phyloP scores from a whole-genome alignment of 92 coral and sea anemone species.

The Chrysogorgia sp. region DNA sequence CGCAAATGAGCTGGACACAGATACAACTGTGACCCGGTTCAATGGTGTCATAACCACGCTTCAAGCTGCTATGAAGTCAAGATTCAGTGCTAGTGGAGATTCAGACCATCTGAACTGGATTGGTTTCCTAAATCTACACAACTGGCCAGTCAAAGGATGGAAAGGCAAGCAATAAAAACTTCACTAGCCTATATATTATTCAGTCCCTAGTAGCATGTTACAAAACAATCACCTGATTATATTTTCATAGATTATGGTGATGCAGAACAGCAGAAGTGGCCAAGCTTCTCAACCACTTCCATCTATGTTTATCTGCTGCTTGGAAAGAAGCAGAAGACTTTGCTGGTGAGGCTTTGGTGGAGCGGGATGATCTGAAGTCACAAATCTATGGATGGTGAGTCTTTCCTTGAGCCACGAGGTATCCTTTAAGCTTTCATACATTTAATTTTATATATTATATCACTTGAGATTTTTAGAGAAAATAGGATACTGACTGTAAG shows the following conservation, averaged over 20 bases:
- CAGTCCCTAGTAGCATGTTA: neutral
- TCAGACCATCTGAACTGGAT: neutral
- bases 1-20: constrained; percentile 21
- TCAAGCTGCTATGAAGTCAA: constrained; percentile 31
- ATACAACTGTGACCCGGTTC: constrained; percentile 23
- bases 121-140: constrained; percentile 9
- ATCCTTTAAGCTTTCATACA: constrained; percentile 10
- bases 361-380: constrained; percentile 40
- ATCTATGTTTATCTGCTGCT: constrained; percentile 27
- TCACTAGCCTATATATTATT: neutral
- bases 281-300: constrained; percentile 36
- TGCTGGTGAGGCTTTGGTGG: constrained; percentile 21
- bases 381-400: constrained; percentile 23
- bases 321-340: constrained; percentile 30
- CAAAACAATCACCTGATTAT: constrained; percentile 17
- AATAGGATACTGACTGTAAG: neutral
- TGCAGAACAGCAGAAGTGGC: too few relatives aligned
- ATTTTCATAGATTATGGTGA: constrained; percentile 27
- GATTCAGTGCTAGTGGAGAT: constrained; percentile 24
- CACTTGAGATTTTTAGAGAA: too few relatives aligned
- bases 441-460: constrained; percentile 11
- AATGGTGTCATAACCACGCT: constrained; percentile 16
- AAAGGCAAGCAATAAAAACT: neutral
- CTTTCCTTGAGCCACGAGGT: neutral
- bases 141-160: constrained; percentile 7